Conservation (phyloP, 2,113 vertebrate species). For the Taurulus bubalis region DNA sequence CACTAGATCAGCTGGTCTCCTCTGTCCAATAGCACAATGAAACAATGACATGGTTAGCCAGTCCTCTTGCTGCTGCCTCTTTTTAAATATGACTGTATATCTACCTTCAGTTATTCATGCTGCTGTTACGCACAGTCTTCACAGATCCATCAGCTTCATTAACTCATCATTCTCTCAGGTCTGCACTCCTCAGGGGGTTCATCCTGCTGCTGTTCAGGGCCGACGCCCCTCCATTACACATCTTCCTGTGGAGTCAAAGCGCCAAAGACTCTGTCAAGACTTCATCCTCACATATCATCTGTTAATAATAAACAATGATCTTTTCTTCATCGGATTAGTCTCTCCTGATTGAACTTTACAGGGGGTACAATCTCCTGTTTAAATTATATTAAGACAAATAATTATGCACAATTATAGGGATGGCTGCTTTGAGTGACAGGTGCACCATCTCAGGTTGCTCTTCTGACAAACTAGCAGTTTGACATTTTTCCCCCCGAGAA, state of each 20-base stretch:
- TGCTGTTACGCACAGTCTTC: not conserved
- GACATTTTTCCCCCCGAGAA: too few species aligned
- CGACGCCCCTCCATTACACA: too few species aligned
- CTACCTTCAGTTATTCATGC: not conserved
- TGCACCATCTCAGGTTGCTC: not conserved
- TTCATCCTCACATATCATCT: too few species aligned
- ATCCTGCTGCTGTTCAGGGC: too few species aligned
- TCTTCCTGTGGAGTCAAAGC: too few species aligned
- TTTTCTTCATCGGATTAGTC: too few species aligned
- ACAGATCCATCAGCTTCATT: not conserved
- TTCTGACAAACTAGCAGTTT: slow-evolving; percentile 1
- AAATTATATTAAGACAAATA: not conserved
- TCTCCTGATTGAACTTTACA: not conserved
- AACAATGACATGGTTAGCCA: not conserved
- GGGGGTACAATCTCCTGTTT: not conserved
- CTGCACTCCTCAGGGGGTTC: too few species aligned
- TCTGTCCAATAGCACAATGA: not conserved
- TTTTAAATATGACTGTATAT: not conserved
- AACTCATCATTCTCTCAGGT: not conserved
- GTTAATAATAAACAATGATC: too few species aligned
- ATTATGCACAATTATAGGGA: not conserved
- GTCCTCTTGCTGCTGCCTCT: not conserved
- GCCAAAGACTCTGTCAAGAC: too few species aligned
- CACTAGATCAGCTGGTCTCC: not conserved
- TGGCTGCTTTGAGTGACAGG: not conserved